Conservation (phyloP, 2,888 invertebrate genomes). For the Polyploca ridens region DNA sequence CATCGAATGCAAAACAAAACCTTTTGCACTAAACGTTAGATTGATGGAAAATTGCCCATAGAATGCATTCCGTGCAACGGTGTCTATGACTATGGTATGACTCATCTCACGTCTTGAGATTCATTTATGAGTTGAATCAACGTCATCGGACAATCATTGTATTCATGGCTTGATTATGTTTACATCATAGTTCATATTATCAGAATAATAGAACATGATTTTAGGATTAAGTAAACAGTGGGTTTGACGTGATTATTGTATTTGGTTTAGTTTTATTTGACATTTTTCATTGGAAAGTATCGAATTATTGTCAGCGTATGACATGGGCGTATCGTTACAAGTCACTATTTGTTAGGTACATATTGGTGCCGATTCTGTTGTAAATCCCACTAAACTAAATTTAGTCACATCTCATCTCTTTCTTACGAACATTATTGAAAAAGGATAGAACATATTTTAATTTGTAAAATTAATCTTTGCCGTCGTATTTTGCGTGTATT, state of each 20-base stretch:
- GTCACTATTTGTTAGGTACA: too few relatives aligned
- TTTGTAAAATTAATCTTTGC: too few relatives aligned
- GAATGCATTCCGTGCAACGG: slow-evolving; percentile 16
- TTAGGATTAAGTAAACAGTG: background rate
- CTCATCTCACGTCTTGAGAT: slow-evolving; percentile 14
- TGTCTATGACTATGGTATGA: slow-evolving; percentile 16
- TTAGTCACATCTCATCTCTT: too few relatives aligned
- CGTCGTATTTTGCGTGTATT: too few relatives aligned
- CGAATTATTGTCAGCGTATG: too few relatives aligned
- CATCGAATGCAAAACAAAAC: slow-evolving; percentile 22
- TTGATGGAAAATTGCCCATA: slow-evolving; percentile 34
- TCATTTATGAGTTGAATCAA: background rate
- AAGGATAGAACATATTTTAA: too few relatives aligned
- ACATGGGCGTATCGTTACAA: too few relatives aligned
- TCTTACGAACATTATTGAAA: too few relatives aligned
- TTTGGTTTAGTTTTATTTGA: background rate
- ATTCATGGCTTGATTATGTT: background rate
- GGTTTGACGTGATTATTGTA: background rate
- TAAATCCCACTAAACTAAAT: too few relatives aligned
- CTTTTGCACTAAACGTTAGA: slow-evolving; percentile 25
- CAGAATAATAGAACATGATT: background rate
- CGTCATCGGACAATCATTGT: background rate
- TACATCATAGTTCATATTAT: background rate
- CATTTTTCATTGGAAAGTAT: too few relatives aligned
- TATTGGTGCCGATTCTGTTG: too few relatives aligned